phyloP scores from a whole-genome alignment of 2,797 vertebrate species.

The Chloroceryle inda region DNA sequence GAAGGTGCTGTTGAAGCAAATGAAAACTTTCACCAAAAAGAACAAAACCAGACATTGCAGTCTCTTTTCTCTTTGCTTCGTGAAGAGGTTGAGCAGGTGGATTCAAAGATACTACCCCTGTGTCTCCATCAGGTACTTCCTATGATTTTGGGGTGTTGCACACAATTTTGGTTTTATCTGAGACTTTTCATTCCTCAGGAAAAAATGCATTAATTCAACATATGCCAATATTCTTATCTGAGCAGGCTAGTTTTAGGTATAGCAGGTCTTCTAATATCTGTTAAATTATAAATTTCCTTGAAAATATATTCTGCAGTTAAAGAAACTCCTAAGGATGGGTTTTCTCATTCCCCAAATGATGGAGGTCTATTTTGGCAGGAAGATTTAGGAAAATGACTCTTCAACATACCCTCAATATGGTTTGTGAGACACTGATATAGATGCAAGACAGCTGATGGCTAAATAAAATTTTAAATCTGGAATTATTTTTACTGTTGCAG shows the following conservation, averaged over 20 bases:
- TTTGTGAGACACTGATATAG: background rate
- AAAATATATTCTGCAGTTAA: background rate
- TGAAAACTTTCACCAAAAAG: conserved; percentile 53
- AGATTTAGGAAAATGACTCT: background rate
- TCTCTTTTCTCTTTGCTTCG: conserved; percentile 79
- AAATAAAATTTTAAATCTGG: background rate
- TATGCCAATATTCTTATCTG: background rate
- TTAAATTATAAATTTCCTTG: background rate
- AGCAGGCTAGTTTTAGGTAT: background rate
- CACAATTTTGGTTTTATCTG: background rate
- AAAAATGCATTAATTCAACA: background rate
- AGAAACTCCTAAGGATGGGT: background rate
- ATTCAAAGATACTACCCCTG: conserved; percentile 86
- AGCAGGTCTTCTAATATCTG: background rate
- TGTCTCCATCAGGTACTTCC: conserved; percentile 91
- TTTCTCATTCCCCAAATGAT: background rate
- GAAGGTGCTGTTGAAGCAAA: conserved; percentile 47
- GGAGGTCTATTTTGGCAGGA: background rate
- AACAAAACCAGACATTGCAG: conserved; percentile 55
- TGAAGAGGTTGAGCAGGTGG: conserved; percentile 78
- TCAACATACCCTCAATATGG: background rate
- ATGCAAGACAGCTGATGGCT: background rate
- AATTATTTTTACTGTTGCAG: background rate
- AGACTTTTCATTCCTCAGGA: background rate
- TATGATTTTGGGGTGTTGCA: background rate